A percentile compares a stretch with the other conserved stretches of the same genome.
phyloP scores from a whole-genome alignment of 1,140 invertebrate genomes.

The Drosophila lini region DNA sequence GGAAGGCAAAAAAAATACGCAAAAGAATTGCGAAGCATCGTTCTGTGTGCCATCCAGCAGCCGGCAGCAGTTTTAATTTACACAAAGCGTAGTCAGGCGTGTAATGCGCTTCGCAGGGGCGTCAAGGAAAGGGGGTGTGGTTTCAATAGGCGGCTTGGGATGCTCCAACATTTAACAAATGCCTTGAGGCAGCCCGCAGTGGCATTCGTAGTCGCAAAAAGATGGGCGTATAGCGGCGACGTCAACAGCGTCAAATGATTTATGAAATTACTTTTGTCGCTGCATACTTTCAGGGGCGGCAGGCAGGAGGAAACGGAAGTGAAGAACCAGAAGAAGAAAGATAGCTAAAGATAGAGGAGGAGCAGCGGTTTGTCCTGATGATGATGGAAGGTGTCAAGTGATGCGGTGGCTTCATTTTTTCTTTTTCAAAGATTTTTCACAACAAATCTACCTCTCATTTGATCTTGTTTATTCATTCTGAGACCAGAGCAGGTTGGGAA shows the following conservation, averaged over 20 bases:
- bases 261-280: conserved; percentile 83
- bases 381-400: conserved; percentile 18
- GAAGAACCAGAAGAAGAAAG: neutral
- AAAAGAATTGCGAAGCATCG: conserved; percentile 16
- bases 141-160: neutral
- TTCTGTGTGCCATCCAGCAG: conserved; percentile 29
- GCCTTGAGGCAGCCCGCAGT: conserved; percentile 66
- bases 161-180: conserved; percentile 71
- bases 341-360: neutral
- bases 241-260: conserved; percentile 80
- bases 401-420: neutral
- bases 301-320: neutral
- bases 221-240: conserved; percentile 14
- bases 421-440: neutral
- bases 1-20: conserved; percentile 11
- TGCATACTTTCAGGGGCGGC: conserved; percentile 36
- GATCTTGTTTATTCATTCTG: neutral
- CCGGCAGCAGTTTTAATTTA: conserved; percentile 82
- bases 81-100: conserved; percentile 81
- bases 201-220: conserved; percentile 6
- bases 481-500: neutral
- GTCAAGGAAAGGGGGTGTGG: neutral
- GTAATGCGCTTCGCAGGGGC: conserved; percentile 52
- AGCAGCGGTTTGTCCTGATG: neutral
- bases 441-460: neutral